Conservation (phyloP, 2,888 invertebrate species). For the Drosophila koepferae region DNA sequence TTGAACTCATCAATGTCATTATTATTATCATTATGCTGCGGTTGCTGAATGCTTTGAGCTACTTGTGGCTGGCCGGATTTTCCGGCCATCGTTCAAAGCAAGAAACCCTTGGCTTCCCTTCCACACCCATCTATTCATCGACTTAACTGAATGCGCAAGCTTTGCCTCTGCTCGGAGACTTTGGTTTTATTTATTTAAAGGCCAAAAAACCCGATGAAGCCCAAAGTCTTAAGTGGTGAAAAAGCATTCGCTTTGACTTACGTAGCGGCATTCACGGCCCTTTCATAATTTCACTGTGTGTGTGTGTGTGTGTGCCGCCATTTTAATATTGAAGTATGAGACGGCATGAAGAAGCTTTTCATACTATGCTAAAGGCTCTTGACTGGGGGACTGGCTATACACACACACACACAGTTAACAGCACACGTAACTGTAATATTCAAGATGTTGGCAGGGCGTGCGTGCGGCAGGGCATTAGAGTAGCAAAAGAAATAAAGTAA, state of each 20-base stretch:
- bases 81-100: conserved; percentile 17
- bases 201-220: conserved; percentile 75
- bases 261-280: conserved; percentile 44
- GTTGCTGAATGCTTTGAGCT: conserved; percentile 34
- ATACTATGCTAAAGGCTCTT: conserved; percentile 30
- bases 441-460: conserved; percentile 44
- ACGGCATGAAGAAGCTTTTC: conserved; percentile 17
- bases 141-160: conserved; percentile 5
- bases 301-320: conserved; percentile 43
- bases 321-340: conserved; percentile 39
- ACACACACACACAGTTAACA: conserved; percentile 18
- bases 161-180: conserved; percentile 50
- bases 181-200: conserved; percentile 75
- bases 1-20: conserved; percentile 67
- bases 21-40: conserved; percentile 50
- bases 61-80: conserved; percentile 36
- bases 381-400: conserved; percentile 2
- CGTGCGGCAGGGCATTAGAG: conserved; percentile 1
- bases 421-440: conserved; percentile 61
- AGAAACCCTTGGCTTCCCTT: not conserved
- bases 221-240: conserved; percentile 72
- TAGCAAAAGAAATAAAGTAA: conserved; percentile 66
- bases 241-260: conserved; percentile 63
- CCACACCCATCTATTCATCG: not conserved
- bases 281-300: conserved; percentile 69